These are phyloP conservation scores for Poecilia gillii DNA, from an alignment of 2,797 vertebrate species.

Conservation along the genomic window DNA sequence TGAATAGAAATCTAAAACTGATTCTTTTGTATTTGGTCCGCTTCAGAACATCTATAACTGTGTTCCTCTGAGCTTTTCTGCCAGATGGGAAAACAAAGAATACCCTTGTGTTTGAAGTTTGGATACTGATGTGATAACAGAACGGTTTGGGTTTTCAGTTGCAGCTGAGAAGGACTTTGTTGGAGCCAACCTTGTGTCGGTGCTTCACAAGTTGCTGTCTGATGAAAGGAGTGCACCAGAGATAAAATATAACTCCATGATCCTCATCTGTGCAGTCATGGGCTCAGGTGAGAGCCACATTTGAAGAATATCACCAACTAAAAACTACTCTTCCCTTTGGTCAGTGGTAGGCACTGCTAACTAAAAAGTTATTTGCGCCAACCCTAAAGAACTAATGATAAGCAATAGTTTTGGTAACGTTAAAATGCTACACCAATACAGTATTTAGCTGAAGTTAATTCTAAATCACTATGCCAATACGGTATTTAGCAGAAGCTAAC, in stretches of 20 bases:
- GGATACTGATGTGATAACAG: not conserved
- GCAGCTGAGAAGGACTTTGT: slow-evolving; percentile 95
- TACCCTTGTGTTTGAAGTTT: not conserved
- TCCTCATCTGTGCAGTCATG: slow-evolving; percentile 95
- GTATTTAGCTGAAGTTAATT: not conserved
- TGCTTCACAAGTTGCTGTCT: slow-evolving; percentile 95
- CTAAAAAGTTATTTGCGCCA: not conserved
- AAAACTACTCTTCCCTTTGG: not conserved
- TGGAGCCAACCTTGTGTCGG: slow-evolving; percentile 88
- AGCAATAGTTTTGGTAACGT: not conserved
- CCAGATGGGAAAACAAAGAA: not conserved
- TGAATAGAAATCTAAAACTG: not conserved
- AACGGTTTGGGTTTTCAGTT: slow-evolving; percentile 70
- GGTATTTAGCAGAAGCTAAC: too few relatives aligned
- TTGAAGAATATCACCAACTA: not conserved
- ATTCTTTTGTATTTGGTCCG: not conserved
- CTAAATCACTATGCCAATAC: too few relatives aligned
- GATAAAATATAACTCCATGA: slow-evolving; percentile 99
- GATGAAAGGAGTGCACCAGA: slow-evolving; percentile 96
- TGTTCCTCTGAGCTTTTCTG: not conserved
- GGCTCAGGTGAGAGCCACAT: slow-evolving; percentile 86
- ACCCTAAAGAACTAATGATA: not conserved
- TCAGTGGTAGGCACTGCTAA: not conserved
- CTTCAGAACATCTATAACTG: not conserved
- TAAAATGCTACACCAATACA: not conserved